A percentile compares a stretch with the other conserved stretches of the same genome.
phyloP scores from a whole-genome alignment of 2,888 invertebrate genomes.

The Lapara coniferarum region DNA sequence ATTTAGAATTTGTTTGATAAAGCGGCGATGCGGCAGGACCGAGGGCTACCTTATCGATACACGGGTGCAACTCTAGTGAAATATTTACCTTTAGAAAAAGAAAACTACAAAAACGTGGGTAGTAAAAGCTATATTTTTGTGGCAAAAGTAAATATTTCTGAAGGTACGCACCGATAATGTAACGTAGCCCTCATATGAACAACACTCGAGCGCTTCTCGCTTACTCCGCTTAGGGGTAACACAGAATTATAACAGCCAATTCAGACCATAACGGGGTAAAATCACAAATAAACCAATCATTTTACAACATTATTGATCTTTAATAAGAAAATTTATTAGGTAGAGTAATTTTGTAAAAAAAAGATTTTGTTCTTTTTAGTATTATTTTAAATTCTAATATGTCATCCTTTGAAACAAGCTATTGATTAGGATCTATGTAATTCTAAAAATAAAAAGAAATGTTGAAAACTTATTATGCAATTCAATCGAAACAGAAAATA shows the following conservation, averaged over 20 bases:
- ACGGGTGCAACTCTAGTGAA: slow-evolving; percentile 14
- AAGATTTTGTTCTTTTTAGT: neutral
- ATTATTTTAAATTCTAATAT: neutral
- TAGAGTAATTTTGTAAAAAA: neutral
- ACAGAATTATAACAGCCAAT: slow-evolving; percentile 6
- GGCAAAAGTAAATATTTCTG: neutral
- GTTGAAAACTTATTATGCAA: neutral
- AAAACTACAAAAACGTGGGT: too few relatives aligned
- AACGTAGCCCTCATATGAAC: slow-evolving; percentile 32
- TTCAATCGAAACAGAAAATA: neutral
- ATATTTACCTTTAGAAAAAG: neutral
- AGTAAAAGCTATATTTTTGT: neutral
- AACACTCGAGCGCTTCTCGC: slow-evolving; percentile 9
- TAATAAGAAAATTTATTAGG: neutral
- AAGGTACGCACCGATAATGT: neutral
- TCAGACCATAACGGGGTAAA: neutral
- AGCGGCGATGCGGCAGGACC: slow-evolving; percentile 35
- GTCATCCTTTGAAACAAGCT: neutral
- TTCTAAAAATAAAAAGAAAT: neutral
- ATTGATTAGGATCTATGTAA: neutral
- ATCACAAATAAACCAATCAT: slow-evolving; percentile 4
- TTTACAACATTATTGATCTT: neutral
- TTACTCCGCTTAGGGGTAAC: slow-evolving; percentile 12
- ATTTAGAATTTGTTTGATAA: slow-evolving; percentile 39
- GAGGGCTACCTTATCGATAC: slow-evolving; percentile 16